These are phyloP conservation scores for Pelochelys cantorii DNA, from an alignment of 2,797 vertebrate species.

Conservation along the genomic window DNA sequence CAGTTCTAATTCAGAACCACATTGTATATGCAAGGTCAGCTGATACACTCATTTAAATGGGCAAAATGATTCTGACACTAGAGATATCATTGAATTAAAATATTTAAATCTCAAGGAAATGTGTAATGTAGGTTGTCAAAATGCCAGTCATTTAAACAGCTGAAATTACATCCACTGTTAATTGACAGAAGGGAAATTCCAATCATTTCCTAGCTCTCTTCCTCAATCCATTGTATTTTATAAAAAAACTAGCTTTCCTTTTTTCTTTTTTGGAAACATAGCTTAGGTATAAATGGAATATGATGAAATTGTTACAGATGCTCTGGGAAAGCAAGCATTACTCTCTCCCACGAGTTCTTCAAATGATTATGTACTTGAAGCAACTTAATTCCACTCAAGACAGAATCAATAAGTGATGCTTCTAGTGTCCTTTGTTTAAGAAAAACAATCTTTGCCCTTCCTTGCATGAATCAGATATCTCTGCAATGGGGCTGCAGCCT, in stretches of 20 bases:
- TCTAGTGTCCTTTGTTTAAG: slow-evolving; percentile 47
- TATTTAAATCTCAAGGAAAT: background rate
- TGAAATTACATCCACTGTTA: background rate
- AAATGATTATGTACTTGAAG: slow-evolving; percentile 39
- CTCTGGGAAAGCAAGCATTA: slow-evolving; percentile 25
- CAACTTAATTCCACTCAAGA: slow-evolving; percentile 56
- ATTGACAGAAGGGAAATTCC: background rate
- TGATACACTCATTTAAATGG: background rate
- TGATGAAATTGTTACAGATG: slow-evolving; percentile 3
- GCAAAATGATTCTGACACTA: slow-evolving; percentile 9
- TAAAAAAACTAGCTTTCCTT: slow-evolving; percentile 11
- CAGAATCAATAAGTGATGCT: slow-evolving; percentile 53
- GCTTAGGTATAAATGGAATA: background rate
- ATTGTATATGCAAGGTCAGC: background rate
- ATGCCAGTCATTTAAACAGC: background rate
- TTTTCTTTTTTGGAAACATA: background rate
- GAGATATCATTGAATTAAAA: slow-evolving; percentile 14
- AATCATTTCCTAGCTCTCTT: background rate
- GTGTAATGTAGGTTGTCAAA: slow-evolving; percentile 23
- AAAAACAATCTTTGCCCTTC: slow-evolving; percentile 22
- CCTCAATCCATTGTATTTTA: background rate
- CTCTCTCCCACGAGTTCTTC: background rate
- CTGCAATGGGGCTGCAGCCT: background rate
- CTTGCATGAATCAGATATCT: slow-evolving; percentile 54
- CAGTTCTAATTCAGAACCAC: background rate